Base-by-base conservation (phyloP, 2,797 vertebrate species). In the Taeniopygia guttata region DNA sequence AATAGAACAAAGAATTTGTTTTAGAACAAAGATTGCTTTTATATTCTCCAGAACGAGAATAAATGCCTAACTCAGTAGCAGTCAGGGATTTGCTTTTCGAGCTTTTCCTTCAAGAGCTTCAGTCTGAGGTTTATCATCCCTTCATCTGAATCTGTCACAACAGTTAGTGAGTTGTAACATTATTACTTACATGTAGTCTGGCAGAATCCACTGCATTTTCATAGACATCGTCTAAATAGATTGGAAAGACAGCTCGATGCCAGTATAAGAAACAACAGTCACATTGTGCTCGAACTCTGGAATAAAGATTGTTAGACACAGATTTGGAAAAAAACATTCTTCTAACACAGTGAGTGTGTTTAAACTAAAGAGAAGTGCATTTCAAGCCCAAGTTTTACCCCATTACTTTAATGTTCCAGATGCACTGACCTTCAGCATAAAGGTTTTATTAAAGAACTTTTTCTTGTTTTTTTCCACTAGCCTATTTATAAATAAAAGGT, bases 181-280 rank as follows among this genome's bases (percentile, higher is more conserved):
- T 29, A 67, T 43, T 91, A 96, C 99, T 98, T 97, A 99, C 99
- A 51, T 99, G 99, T 82, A 99, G 96, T 78, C 99, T 98, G 60
- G 99, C 99, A 60, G 99, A 99, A 84, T 99, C 99, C 43, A 99
- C 98, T 3, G 99, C 99, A 48, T 99, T 98, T 95, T 99, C 99
- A 80, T 99, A 99, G 1, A 99, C 99, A 29, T 99, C 99, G 93
- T 99, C 99, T 67, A 99, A 97, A 96, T 99, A 99, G 97, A 99
- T 99, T 30, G 99, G 99, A 96, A 99, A 99, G 75, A 99, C 98
- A 3, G 99, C 98, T 95, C 99, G 98, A 95, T 99, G 99, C 99
- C 99, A 99, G 96, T 99, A 99, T 13, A 99, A 97, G 96, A 99
- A 99, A 96, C 98, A 98, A 93, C 99, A 99, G 97, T 99, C 98